phyloP scores from a whole-genome alignment of 2,888 invertebrate species.

The Pardosa pseudoannulata region DNA sequence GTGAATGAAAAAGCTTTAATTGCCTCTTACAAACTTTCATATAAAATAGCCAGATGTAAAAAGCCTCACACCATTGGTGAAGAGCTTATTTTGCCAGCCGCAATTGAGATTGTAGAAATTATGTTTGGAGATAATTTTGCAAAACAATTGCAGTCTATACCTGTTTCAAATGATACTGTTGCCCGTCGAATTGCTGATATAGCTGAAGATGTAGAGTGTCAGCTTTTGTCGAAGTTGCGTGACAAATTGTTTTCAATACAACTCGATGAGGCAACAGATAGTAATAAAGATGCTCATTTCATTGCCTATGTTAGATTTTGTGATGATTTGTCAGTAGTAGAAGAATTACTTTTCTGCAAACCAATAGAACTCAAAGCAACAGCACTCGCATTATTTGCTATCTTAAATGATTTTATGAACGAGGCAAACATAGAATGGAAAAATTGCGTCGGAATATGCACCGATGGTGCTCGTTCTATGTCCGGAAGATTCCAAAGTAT shows the following conservation, averaged over 20 bases:
- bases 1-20: constrained; percentile 49
- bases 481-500: too few relatives aligned
- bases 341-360: constrained; percentile 33
- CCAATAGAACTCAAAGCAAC: constrained; percentile 31
- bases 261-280: constrained; percentile 16
- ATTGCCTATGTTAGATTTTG: constrained; percentile 32
- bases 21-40: constrained; percentile 41
- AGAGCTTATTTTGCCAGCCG: constrained; percentile 34
- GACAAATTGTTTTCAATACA: constrained; percentile 24
- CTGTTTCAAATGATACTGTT: constrained; percentile 45
- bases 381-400: constrained; percentile 28
- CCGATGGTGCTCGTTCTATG: constrained; percentile 53
- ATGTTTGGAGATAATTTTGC: constrained; percentile 18
- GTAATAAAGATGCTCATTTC: constrained; percentile 31
- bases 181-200: constrained; percentile 38
- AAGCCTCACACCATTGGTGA: constrained; percentile 46
- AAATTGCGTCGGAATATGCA: constrained; percentile 60
- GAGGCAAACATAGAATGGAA: constrained; percentile 52
- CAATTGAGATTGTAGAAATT: constrained; percentile 30
- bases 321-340: constrained; percentile 30
- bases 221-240: constrained; percentile 11
- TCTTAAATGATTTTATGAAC: constrained; percentile 36
- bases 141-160: constrained; percentile 21
- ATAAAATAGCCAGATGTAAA: constrained; percentile 61
- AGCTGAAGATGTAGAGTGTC: constrained; percentile 46